These are phyloP conservation scores for Lepidocolaptes lacrymiger DNA, from an alignment of 2,797 vertebrate species.

Conservation along the genomic window DNA sequence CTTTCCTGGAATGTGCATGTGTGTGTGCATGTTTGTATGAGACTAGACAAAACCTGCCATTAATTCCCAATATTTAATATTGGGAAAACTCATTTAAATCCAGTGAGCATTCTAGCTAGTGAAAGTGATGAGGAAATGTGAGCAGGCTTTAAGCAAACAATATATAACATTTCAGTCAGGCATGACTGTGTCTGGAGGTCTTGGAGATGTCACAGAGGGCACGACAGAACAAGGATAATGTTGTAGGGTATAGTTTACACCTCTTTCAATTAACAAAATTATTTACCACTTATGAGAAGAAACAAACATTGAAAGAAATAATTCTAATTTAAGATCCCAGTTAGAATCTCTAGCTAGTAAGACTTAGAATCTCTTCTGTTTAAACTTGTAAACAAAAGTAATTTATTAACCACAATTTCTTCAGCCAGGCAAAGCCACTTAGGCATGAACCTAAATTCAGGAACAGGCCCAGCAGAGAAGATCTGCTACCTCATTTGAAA, in stretches of 20 bases:
- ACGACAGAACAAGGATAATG: constrained; percentile 1
- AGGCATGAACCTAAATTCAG: background rate
- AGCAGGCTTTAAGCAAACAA: background rate
- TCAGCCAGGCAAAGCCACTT: background rate
- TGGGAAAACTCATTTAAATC: background rate
- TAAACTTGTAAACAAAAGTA: background rate
- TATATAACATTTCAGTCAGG: background rate
- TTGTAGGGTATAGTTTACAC: background rate
- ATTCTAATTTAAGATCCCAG: background rate
- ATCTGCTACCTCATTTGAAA: background rate
- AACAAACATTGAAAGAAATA: background rate
- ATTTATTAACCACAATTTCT: background rate
- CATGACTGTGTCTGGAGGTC: background rate
- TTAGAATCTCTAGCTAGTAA: background rate
- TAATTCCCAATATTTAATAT: background rate
- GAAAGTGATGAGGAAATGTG: background rate
- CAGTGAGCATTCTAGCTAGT: background rate
- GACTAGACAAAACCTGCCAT: background rate
- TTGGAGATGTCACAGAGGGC: background rate
- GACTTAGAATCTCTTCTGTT: background rate
- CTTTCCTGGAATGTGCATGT: background rate
- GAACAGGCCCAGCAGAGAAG: background rate
- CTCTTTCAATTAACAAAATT: background rate
- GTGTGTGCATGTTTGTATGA: background rate
- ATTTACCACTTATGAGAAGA: constrained; percentile 4